Conservation (phyloP, 2,888 invertebrate species). For the Amphiduros pacificus region DNA sequence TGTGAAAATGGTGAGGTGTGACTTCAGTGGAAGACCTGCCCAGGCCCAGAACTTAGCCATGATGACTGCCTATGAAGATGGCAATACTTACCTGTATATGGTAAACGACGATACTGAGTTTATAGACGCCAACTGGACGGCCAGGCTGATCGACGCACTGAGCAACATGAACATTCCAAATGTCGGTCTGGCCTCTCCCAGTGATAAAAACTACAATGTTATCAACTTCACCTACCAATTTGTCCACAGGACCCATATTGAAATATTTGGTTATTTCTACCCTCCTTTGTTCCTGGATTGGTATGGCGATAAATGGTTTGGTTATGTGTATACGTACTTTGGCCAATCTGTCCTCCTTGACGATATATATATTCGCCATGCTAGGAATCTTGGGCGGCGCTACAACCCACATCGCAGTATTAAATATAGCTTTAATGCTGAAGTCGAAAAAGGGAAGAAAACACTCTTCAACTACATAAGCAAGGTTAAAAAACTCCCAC, state of each 20-base stretch:
- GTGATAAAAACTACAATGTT: conserved; percentile 3
- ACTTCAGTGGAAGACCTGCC: conserved; percentile 26
- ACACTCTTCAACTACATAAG: too few relatives aligned
- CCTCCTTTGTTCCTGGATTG: conserved; percentile 13
- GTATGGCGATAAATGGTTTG: conserved; percentile 15
- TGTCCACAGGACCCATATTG: conserved; percentile 14
- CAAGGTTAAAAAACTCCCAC: too few relatives aligned
- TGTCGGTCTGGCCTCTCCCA: conserved; percentile 16
- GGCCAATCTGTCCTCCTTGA: too few relatives aligned
- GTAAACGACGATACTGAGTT: conserved; percentile 29
- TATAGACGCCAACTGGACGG: conserved; percentile 19
- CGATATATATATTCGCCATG: too few relatives aligned
- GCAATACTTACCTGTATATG: conserved; percentile 29
- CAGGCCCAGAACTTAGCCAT: conserved; percentile 37
- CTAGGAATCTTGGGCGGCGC: too few relatives aligned
- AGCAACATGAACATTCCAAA: neutral
- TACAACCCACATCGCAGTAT: too few relatives aligned
- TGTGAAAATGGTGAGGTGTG: conserved; percentile 27
- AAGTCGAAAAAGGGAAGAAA: too few relatives aligned
- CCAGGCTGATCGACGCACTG: conserved; percentile 14
- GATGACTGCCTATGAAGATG: conserved; percentile 32
- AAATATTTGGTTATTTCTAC: conserved; percentile 16
- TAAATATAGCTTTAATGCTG: too few relatives aligned
- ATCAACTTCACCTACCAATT: conserved; percentile 17
- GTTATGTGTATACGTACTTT: conserved; percentile 1